Base-by-base conservation (phyloP, 2,888 invertebrate genomes). In the Clunio marinus region DNA sequence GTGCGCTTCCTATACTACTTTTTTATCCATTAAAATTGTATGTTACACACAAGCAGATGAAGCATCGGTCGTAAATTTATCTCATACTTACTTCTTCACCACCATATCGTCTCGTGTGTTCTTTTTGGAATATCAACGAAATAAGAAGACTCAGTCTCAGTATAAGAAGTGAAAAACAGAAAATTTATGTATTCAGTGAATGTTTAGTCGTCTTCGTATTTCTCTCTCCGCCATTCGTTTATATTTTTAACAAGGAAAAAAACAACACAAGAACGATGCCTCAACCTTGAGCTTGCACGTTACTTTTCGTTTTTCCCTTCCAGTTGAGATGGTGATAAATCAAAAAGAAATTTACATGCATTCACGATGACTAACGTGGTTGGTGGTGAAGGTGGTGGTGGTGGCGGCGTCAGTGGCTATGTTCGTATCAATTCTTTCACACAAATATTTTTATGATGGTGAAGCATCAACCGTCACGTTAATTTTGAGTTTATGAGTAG, bases 281-380 rank as follows among this genome's bases (percentile, higher is more conserved):
- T 60, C 57, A n/a, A 45, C n/a, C n/a, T n/a, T 45, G n/a, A 17
- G 15, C 22, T 28, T 8, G 20, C 28, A 51, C n/a, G 51, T 51
- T 51, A 32, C n/a, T n/a, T n/a, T n/a, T 45, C 15, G 13, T 45
- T 60, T 35, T 60, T 2, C 35, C 37, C 22, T 15, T 60, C 20
- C 35, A 35, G 27, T 20, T 60, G 60, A 60, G 27, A 60, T 60
- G 60, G 35, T 32, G 60, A 60, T 60, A 60, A 60, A 60, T 60
- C 60, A 60, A 60, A 60, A 60, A 35, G 60, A 60, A 60, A 60
- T 60, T 60, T 60, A 60, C 60, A 60, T 60, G 35, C 59, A 28
- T 27, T 28, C 60, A 17, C 60, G 20, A 60, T 20, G 60, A 35
- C 37, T 20, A 22, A 20, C 57, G 15, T 25, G n/a, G n/a, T n/a